phyloP scores from a whole-genome alignment of 2,797 vertebrate species.

The Macropus fuliginosus region DNA sequence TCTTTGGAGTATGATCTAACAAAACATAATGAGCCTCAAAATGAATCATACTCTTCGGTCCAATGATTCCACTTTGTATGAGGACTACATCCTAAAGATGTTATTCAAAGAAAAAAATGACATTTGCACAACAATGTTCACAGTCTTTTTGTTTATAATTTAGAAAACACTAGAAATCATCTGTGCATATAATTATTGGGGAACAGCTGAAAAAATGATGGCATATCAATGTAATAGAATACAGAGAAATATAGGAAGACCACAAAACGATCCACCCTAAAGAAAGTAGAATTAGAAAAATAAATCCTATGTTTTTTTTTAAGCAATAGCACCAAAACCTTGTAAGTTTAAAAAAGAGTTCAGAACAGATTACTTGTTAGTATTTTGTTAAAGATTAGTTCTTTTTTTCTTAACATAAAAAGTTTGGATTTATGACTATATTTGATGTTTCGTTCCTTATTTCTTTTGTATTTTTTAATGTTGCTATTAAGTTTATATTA shows the following conservation, averaged over 20 bases:
- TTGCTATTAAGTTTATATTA: background rate
- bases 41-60: background rate
- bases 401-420: background rate
- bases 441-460: background rate
- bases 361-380: background rate
- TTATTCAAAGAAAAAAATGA: background rate
- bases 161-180: background rate
- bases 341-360: background rate
- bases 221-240: background rate
- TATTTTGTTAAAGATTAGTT: background rate
- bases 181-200: background rate
- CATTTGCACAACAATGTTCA: background rate
- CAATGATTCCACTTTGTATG: background rate
- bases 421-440: background rate
- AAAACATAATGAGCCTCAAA: background rate
- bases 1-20: background rate
- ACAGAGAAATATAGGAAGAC: background rate
- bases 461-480: background rate
- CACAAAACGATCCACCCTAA: background rate
- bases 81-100: background rate
- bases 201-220: background rate
- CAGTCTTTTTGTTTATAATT: background rate
- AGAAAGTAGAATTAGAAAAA: background rate
- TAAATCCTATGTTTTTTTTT: background rate
- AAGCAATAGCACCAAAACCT: background rate